phyloP scores from a whole-genome alignment of 2,888 invertebrate genomes.

The Tenthredo notha region DNA sequence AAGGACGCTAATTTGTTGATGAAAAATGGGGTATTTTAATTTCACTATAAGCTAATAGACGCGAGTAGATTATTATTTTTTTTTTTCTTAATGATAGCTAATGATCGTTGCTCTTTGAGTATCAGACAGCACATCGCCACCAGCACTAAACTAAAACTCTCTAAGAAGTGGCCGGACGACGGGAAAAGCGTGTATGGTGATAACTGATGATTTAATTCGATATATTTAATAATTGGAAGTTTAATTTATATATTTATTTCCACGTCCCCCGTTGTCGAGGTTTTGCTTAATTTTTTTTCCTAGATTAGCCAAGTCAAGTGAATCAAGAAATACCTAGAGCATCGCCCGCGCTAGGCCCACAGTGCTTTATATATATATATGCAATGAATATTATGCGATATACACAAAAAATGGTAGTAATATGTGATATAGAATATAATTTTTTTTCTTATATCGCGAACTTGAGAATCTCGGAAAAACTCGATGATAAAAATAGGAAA shows the following conservation, averaged over 20 bases:
- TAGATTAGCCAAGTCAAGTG: slow-evolving; percentile 52
- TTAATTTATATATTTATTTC: neutral
- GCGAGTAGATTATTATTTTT: slow-evolving; percentile 12
- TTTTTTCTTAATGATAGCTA: neutral
- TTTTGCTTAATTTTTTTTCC: slow-evolving; percentile 30
- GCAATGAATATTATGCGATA: neutral
- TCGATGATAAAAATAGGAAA: slow-evolving; percentile 51
- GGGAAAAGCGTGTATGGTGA: neutral
- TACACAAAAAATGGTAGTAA: neutral
- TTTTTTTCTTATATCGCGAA: slow-evolving; percentile 5
- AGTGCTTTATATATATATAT: neutral
- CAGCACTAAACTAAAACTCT: slow-evolving; percentile 48
- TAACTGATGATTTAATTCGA: neutral
- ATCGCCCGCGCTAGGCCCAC: slow-evolving; percentile 23
- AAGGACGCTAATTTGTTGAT: neutral
- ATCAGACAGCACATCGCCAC: slow-evolving; percentile 46
- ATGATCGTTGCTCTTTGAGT: neutral
- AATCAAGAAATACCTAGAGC: slow-evolving; percentile 42
- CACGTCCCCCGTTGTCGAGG: slow-evolving; percentile 31
- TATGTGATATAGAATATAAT: neutral
- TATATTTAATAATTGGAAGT: neutral
- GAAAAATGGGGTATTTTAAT: neutral
- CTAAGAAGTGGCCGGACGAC: slow-evolving; percentile 22
- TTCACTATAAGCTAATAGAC: neutral
- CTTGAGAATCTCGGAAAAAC: slow-evolving; percentile 33